Evolutionary conservation across 2,113 vertebrate genomes (phyloP).

Genomic region (Leptosomus discolor): DNA sequence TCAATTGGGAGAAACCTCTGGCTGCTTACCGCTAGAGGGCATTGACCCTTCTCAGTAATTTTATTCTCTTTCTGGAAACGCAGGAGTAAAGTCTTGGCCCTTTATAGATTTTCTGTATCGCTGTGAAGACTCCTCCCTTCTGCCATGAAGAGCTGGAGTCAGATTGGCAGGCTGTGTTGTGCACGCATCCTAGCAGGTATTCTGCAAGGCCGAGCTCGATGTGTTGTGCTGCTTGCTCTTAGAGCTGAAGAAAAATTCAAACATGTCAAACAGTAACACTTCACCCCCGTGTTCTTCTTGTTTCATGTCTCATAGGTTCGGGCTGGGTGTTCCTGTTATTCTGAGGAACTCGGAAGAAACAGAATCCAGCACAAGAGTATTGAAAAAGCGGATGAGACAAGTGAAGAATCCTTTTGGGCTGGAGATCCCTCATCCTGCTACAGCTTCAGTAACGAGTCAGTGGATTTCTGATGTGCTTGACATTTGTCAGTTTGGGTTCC

Average conservation of each 20-base stretch:
- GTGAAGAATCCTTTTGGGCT: conserved; percentile 92
- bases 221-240: background rate
- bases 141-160: background rate
- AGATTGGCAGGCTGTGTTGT: background rate
- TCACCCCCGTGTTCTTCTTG: background rate
- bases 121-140: background rate
- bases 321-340: conserved; percentile 91
- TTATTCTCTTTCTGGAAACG: background rate
- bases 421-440: conserved; percentile 72
- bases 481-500: background rate
- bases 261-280: background rate
- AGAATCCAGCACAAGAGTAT: conserved; percentile 74
- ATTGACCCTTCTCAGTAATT: background rate
- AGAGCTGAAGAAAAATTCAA: background rate
- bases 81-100: background rate
- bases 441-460: conserved; percentile 84
- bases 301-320: conserved; percentile 79
- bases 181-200: background rate
- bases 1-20: background rate
- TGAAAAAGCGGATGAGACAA: conserved; percentile 90
- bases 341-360: conserved; percentile 89
- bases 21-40: conserved; percentile 9
- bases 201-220: background rate
- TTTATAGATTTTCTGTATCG: background rate
- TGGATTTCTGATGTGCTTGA: background rate